These are phyloP conservation scores for Lysandra bellargus DNA, from an alignment of 2,888 invertebrate species.

Conservation along the genomic window DNA sequence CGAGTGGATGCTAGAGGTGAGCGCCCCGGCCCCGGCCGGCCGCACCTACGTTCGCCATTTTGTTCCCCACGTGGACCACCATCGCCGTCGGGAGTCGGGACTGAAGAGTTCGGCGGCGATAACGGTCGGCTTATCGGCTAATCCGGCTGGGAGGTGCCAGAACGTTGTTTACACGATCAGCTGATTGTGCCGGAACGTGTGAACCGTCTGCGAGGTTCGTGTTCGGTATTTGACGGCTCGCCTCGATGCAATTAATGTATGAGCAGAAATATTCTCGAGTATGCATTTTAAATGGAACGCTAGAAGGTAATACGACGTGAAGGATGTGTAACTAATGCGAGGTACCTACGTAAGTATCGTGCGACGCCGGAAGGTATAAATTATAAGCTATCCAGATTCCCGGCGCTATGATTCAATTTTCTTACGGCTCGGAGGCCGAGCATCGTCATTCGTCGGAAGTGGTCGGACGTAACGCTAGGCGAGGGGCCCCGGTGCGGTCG, in stretches of 20 bases:
- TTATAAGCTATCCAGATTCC: neutral
- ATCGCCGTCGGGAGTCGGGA: neutral
- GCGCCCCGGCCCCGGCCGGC: constrained; percentile 59
- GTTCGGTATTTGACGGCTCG: neutral
- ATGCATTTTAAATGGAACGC: neutral
- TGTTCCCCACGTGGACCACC: constrained; percentile 51
- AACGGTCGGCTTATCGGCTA: constrained; percentile 23
- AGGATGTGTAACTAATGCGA: neutral
- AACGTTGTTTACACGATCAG: constrained; percentile 76
- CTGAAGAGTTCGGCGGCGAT: neutral
- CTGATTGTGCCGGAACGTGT: constrained; percentile 59
- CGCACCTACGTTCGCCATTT: constrained; percentile 70
- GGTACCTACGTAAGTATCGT: neutral
- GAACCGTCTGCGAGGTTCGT: constrained; percentile 54
- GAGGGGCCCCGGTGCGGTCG: constrained; percentile 57
- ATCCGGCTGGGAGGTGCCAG: constrained; percentile 9
- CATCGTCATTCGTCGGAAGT: constrained; percentile 38
- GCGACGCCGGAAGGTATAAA: constrained; percentile 14
- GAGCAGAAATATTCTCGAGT: neutral
- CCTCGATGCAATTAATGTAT: neutral
- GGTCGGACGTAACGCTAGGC: constrained; percentile 44
- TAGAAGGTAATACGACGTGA: neutral
- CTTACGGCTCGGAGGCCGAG: constrained; percentile 9
- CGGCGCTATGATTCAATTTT: constrained; percentile 31
- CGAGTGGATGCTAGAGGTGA: constrained; percentile 98